Conservation (phyloP, 2,797 vertebrate species). For the Saxicola maurus region DNA sequence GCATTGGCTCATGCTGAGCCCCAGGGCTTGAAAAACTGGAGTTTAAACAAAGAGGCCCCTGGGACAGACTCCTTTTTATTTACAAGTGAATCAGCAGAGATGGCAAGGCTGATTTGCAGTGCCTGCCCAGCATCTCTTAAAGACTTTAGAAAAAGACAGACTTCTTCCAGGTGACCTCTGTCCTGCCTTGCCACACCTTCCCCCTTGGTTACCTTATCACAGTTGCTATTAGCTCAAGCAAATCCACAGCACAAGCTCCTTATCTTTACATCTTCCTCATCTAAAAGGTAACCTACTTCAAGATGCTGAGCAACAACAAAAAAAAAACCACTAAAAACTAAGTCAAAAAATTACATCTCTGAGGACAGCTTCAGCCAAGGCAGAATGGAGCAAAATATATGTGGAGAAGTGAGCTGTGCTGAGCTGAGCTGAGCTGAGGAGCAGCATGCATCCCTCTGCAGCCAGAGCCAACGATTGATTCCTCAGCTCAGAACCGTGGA, state of each 20-base stretch:
- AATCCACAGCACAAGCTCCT: not conserved
- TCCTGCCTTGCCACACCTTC: not conserved
- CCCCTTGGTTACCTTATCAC: not conserved
- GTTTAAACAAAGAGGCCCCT: not conserved
- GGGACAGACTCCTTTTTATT: not conserved
- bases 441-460: not conserved
- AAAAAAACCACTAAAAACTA: not conserved
- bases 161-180: not conserved
- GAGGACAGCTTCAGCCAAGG: not conserved
- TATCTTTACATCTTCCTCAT: not conserved
- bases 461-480: not conserved
- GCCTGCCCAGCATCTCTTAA: not conserved
- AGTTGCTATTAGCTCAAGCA: not conserved
- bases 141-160: not conserved
- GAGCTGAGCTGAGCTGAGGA: not conserved
- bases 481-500: rapidly evolving
- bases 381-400: rapidly evolving
- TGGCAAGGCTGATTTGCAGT: not conserved
- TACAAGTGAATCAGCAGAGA: not conserved
- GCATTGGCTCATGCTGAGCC: not conserved
- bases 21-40: rapidly evolving
- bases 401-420: not conserved
- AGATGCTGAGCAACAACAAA: not conserved
- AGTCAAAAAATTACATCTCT: not conserved
- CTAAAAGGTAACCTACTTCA: not conserved